These are phyloP conservation scores for Crypturellus tataupa DNA, from an alignment of 2,797 vertebrate species.

Conservation along the genomic window DNA sequence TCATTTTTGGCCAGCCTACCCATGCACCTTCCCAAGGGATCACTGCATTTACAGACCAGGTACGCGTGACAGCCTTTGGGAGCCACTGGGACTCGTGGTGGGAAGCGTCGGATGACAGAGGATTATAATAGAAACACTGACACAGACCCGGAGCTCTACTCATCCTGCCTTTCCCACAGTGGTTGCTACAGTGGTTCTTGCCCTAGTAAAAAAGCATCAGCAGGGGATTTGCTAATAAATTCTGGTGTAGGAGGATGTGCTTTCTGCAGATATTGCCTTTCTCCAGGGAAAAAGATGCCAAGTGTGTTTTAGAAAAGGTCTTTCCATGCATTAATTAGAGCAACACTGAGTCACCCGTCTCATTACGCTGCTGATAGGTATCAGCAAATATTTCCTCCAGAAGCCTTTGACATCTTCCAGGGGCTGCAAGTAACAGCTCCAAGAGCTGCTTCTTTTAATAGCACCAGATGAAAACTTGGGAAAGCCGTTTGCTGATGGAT, in stretches of 20 bases:
- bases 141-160: neutral
- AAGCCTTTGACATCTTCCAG: constrained; percentile 16
- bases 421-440: neutral
- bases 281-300: constrained; percentile 8
- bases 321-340: constrained; percentile 49
- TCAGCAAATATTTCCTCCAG: constrained; percentile 23
- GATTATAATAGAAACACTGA: neutral
- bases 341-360: constrained; percentile 46
- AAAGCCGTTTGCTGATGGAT: neutral
- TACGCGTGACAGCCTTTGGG: neutral
- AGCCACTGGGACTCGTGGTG: neutral
- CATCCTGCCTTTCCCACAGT: neutral
- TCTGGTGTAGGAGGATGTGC: constrained; percentile 25
- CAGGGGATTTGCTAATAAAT: neutral
- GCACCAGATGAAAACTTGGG: neutral
- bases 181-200: neutral
- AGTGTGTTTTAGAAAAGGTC: constrained; percentile 47
- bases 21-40: rapidly evolving
- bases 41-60: neutral
- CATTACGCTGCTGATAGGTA: constrained; percentile 23
- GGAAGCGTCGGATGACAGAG: neutral
- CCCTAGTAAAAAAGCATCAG: neutral
- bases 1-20: neutral
- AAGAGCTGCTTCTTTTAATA: neutral
- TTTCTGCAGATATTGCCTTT: constrained; percentile 2